Percentiles rank a stretch among this genome's conserved stretches.
Evolutionary conservation across 2,888 invertebrate genomes (phyloP).

Genomic region (Lycophotia porphyrea): DNA sequence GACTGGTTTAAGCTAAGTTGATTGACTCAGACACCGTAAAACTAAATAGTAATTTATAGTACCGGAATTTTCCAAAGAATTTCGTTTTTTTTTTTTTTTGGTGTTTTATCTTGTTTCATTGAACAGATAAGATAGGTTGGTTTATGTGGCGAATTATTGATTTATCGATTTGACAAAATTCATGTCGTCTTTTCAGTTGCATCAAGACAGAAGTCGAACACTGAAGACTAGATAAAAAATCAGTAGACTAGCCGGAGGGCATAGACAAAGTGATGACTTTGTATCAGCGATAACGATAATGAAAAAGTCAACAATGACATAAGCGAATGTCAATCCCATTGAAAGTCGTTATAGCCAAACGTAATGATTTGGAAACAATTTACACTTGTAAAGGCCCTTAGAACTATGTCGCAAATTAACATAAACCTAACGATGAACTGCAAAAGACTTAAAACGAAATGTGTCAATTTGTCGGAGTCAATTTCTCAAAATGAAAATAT

Average conservation of each 20-base stretch:
- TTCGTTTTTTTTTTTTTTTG: no score
- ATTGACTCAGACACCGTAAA: no score
- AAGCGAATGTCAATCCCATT: background rate
- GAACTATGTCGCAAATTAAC: background rate
- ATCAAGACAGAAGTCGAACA: no score
- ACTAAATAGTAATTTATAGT: background rate
- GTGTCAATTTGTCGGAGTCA: background rate
- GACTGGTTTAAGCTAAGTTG: background rate
- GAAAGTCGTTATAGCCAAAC: background rate
- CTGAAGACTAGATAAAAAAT: no score
- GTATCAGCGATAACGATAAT: background rate
- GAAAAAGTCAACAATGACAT: background rate
- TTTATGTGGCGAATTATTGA: background rate
- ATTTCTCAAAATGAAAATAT: background rate
- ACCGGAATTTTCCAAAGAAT: background rate
- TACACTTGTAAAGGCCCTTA: background rate
- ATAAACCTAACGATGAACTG: no score
- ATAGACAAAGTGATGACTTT: no score
- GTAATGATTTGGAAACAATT: background rate
- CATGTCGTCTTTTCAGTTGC: background rate
- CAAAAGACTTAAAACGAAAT: background rate
- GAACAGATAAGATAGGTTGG: background rate
- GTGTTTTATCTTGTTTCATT: background rate
- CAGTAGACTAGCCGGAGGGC: no score
- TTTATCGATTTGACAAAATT: background rate